A percentile compares a stretch with the other conserved stretches of the same genome.
phyloP scores from a whole-genome alignment of 2,113 vertebrate genomes.

The Apodemus speciosus region DNA sequence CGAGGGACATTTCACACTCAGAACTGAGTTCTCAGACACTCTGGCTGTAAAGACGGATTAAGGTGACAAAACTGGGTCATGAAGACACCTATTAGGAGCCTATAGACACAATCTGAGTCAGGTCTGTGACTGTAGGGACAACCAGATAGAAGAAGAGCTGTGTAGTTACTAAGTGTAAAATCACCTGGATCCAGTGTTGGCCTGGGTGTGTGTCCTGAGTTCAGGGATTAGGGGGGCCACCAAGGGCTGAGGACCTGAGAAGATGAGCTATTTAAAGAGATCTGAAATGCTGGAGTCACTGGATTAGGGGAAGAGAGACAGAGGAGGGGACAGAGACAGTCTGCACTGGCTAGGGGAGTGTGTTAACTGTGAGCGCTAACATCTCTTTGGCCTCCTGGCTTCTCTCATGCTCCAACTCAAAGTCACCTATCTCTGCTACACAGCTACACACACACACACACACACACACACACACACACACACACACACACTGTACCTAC shows the following conservation, averaged over 20 bases:
- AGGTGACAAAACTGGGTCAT: no score
- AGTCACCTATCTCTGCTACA: neutral
- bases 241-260: neutral
- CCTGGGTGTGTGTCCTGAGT: no score
- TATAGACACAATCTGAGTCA: neutral
- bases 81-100: neutral
- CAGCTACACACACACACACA: neutral
- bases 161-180: neutral
- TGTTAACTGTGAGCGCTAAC: no score
- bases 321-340: no score
- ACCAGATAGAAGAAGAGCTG: neutral
- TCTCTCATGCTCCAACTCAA: neutral
- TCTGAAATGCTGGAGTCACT: neutral
- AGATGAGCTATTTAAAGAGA: neutral
- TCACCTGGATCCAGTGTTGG: neutral
- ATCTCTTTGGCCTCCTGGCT: neutral
- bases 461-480: no score
- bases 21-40: neutral
- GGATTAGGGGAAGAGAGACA: neutral
- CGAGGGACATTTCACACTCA: neutral
- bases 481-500: neutral
- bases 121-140: neutral
- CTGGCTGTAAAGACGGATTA: neutral
- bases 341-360: no score
- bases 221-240: neutral